phyloP scores from a whole-genome alignment of 2,113 vertebrate species.

The Ovibos moschatus region DNA sequence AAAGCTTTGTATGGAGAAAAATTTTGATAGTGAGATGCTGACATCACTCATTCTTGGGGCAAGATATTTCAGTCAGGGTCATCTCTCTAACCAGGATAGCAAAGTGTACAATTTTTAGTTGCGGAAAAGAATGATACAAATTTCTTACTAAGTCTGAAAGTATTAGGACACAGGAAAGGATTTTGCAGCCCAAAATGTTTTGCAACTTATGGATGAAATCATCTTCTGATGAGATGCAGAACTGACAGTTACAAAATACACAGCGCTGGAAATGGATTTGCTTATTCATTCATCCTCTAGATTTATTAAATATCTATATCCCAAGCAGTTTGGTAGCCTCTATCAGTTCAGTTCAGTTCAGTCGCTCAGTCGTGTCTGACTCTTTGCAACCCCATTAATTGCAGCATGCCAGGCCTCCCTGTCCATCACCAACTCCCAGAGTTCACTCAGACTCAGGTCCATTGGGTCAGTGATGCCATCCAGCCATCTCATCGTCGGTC shows the following conservation, averaged over 20 bases:
- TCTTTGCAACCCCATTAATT: no score
- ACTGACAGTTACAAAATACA: background rate
- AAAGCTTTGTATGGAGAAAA: background rate
- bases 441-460: no score
- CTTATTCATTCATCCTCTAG: background rate
- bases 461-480: no score
- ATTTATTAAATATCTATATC: background rate
- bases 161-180: background rate
- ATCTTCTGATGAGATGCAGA: background rate
- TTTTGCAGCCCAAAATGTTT: background rate
- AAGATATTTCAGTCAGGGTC: conserved; percentile 2
- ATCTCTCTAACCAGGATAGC: background rate
- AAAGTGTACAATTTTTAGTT: conserved; percentile 42
- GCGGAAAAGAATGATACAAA: background rate
- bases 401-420: no score
- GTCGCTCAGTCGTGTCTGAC: no score
- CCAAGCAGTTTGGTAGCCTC: background rate
- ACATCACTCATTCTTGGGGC: background rate
- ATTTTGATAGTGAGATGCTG: conserved; percentile 29
- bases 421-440: no score
- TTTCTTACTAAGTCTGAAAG: background rate
- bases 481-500: no score
- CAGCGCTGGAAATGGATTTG: background rate
- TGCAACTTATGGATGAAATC: background rate
- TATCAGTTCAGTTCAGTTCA: no score